Percentiles rank a stretch among this genome's conserved stretches.
phyloP scores from a whole-genome alignment of 64 coral and sea anemone genomes.

The Anthopleura sola region DNA sequence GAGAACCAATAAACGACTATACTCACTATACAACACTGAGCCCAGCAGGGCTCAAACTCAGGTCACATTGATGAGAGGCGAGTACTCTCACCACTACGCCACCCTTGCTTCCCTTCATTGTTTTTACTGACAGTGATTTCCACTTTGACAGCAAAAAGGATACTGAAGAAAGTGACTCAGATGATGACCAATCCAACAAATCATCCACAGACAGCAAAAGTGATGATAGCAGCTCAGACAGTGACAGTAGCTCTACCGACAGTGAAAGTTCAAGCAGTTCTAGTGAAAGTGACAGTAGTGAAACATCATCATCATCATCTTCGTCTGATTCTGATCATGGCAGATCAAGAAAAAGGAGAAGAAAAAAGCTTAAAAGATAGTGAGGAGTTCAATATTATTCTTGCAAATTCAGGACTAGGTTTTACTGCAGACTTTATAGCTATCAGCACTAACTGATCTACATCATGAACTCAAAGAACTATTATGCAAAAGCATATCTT shows the following conservation, averaged over 20 bases:
- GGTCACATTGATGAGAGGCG: too few species aligned
- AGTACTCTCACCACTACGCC: too few species aligned
- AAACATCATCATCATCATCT: background rate
- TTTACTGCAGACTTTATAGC: background rate
- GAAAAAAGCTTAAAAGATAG: background rate
- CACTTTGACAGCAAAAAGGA: conserved; percentile 33
- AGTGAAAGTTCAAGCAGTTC: conserved; percentile 26
- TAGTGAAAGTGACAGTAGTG: conserved; percentile 38
- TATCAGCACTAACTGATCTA: too few species aligned
- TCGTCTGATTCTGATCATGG: background rate
- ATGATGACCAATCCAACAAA: conserved; percentile 41
- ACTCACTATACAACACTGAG: too few species aligned
- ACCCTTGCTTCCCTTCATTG: too few species aligned
- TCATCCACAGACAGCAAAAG: conserved; percentile 35
- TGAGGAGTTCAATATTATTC: background rate
- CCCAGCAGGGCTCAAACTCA: too few species aligned
- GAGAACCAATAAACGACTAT: too few species aligned
- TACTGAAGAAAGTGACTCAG: conserved; percentile 52
- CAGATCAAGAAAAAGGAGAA: background rate
- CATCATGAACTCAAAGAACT: too few species aligned
- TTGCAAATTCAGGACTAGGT: background rate
- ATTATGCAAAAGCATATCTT: too few species aligned
- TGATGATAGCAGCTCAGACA: conserved; percentile 2
- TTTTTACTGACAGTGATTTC: background rate
- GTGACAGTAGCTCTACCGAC: conserved; percentile 22